phyloP scores from a whole-genome alignment of 2,797 vertebrate genomes.

The Aselliscus stoliczkanus region DNA sequence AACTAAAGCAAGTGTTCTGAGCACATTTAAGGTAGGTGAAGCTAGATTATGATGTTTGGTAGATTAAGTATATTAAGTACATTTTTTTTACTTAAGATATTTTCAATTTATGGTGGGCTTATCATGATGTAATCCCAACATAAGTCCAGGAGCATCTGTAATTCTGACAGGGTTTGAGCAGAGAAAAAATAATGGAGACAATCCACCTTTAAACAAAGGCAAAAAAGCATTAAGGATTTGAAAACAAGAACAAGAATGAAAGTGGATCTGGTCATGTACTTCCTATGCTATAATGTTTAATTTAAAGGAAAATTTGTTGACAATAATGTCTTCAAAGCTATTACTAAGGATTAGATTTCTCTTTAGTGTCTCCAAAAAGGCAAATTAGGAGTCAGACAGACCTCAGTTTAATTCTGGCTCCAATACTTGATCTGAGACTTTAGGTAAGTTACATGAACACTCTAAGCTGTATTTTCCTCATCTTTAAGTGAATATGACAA shows the following conservation, averaged over 20 bases:
- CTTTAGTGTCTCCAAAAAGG: no score
- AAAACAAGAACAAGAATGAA: neutral
- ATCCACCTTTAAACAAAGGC: neutral
- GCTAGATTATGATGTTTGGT: neutral
- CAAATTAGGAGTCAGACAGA: neutral
- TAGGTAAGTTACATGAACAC: neutral
- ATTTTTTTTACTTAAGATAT: neutral
- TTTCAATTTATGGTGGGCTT: neutral
- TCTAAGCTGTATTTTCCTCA: neutral
- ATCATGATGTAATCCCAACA: neutral
- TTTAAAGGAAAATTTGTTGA: neutral
- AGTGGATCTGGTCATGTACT: neutral
- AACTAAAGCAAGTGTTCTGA: neutral
- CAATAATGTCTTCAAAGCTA: neutral
- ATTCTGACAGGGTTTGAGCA: neutral
- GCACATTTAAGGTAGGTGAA: neutral
- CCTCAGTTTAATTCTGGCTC: neutral
- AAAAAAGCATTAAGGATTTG: constrained; percentile 7
- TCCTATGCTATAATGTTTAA: neutral
- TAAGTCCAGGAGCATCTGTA: neutral
- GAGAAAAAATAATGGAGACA: neutral
- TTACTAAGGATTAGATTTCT: neutral
- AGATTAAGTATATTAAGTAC: neutral
- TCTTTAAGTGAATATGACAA: neutral
- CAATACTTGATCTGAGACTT: neutral